Evolutionary conservation across 2,888 invertebrate genomes (phyloP).

Genomic region (Notodonta ziczac): DNA sequence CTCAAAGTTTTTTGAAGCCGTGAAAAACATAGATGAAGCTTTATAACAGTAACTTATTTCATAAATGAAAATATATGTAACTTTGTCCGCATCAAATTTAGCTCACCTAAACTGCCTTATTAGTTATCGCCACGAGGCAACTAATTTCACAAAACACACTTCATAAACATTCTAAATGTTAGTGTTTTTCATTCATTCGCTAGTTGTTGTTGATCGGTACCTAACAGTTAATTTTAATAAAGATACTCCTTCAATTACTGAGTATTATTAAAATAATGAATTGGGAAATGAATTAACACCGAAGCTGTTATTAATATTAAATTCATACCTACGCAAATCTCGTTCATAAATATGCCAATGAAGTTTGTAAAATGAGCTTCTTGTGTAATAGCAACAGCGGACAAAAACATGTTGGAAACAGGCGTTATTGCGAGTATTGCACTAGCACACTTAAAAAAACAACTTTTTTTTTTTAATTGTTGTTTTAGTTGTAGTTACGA

Average conservation of each 20-base stretch:
- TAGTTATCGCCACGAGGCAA: too few species aligned
- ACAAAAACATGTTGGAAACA: neutral
- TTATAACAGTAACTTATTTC: too few species aligned
- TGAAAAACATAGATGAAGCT: neutral
- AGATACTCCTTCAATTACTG: neutral
- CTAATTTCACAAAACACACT: too few species aligned
- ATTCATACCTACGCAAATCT: neutral
- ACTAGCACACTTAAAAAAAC: neutral
- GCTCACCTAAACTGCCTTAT: too few species aligned
- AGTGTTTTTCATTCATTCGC: too few species aligned
- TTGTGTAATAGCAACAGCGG: neutral
- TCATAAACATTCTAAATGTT: too few species aligned
- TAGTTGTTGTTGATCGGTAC: too few species aligned
- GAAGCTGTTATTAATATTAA: constrained; percentile 3
- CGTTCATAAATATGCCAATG: constrained; percentile 6
- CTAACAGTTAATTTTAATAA: neutral
- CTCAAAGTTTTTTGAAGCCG: neutral
- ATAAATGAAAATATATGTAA: too few species aligned
- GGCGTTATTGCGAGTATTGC: neutral
- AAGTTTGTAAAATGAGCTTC: neutral
- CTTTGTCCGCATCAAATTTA: too few species aligned
- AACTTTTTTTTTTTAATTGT: too few species aligned
- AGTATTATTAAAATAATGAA: neutral
- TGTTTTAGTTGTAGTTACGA: too few species aligned
- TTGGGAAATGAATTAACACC: neutral